Evolutionary conservation across 2,797 vertebrate species (phyloP).

Genomic region (Siniperca obscura): DNA sequence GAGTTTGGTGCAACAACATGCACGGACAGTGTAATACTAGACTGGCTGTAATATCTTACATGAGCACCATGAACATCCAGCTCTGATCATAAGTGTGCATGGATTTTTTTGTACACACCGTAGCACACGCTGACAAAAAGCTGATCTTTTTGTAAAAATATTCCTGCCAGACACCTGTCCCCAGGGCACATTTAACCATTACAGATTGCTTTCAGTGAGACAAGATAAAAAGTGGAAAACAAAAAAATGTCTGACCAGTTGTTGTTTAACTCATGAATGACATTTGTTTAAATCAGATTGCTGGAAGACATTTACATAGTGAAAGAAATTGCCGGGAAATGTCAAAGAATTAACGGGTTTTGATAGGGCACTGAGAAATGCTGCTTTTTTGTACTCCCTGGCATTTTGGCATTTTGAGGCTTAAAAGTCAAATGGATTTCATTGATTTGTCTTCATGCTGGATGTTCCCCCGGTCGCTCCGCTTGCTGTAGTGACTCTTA

Average conservation of each 20-base stretch:
- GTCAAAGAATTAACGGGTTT: constrained; percentile 81
- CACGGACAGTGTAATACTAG: constrained; percentile 15
- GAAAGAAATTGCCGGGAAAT: constrained; percentile 84
- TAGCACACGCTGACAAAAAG: constrained; percentile 1
- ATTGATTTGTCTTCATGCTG: constrained; percentile 79
- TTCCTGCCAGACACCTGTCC: constrained; percentile 22
- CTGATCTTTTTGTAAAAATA: constrained; percentile 5
- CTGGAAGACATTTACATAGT: constrained; percentile 82
- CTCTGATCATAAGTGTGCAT: constrained; percentile 12
- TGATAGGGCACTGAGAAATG: constrained; percentile 72
- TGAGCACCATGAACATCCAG: constrained; percentile 16
- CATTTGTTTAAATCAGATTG: constrained; percentile 87
- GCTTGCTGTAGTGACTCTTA: constrained; percentile 49
- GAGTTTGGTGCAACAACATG: constrained; percentile 43
- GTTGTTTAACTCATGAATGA: constrained; percentile 80
- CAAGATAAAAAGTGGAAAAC: constrained; percentile 51
- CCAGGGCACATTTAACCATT: constrained; percentile 49
- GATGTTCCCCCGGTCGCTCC: constrained; percentile 57
- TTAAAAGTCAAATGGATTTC: constrained; percentile 81
- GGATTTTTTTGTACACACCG: not conserved
- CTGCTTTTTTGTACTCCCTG: constrained; percentile 65
- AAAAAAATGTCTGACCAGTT: constrained; percentile 61
- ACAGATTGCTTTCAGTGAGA: constrained; percentile 61
- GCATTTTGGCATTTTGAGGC: constrained; percentile 82
- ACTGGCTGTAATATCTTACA: constrained; percentile 11